Evolutionary conservation across 2,113 vertebrate species (phyloP).

Genomic region (Thymallus thymallus): DNA sequence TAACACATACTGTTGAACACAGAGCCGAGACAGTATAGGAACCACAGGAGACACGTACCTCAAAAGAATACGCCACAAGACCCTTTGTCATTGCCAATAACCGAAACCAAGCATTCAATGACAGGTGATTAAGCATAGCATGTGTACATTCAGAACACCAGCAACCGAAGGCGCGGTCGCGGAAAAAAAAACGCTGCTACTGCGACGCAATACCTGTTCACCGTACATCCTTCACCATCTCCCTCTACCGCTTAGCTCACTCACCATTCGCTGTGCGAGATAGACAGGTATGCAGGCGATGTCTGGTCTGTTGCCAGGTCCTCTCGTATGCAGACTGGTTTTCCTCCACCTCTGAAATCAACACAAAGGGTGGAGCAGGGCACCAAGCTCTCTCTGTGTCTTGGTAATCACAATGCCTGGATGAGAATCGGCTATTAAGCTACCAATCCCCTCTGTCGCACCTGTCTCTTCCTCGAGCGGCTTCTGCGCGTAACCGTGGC

Average conservation of each 20-base stretch:
- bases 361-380: neutral
- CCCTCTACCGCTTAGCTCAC: neutral
- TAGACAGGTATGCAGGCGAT: neutral
- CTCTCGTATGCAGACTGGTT: neutral
- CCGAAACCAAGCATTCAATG: neutral
- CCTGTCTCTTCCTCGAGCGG: conserved; percentile 65
- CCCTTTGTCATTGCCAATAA: too few relatives aligned
- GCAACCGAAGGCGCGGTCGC: neutral
- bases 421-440: too few relatives aligned
- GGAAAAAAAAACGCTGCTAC: neutral
- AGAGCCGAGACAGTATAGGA: too few relatives aligned
- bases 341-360: neutral
- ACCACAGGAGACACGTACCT: too few relatives aligned
- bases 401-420: conserved; percentile 30
- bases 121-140: neutral
- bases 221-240: neutral
- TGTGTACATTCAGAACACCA: neutral
- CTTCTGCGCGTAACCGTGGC: conserved; percentile 61
- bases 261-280: neutral
- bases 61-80: too few relatives aligned
- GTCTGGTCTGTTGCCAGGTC: neutral
- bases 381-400: conserved; percentile 17
- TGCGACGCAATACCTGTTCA: neutral
- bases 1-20: too few relatives aligned
- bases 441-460: conserved; percentile 63